These are phyloP conservation scores for Dione juno DNA, from an alignment of 2,888 invertebrate genomes.

Conservation along the genomic window DNA sequence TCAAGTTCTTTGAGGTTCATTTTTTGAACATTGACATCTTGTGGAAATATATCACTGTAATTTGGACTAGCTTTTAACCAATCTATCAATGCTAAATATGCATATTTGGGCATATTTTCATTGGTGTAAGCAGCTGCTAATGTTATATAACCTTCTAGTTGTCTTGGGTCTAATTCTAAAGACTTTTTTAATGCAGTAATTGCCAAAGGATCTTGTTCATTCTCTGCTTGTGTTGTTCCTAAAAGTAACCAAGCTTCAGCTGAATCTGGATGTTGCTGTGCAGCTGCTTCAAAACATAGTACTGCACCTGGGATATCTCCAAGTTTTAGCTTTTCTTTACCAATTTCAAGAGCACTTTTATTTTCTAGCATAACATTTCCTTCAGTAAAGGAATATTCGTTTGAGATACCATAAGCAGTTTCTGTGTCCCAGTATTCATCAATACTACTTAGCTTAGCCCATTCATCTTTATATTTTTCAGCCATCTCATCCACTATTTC, in stretches of 20 bases:
- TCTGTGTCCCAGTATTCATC: conserved; percentile 87
- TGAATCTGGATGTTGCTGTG: conserved; percentile 90
- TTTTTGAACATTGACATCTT: conserved; percentile 72
- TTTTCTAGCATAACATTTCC: conserved; percentile 93
- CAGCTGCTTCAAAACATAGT: conserved; percentile 97
- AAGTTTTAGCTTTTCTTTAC: conserved; percentile 90
- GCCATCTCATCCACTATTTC: conserved; percentile 78
- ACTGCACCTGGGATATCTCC: conserved; percentile 98
- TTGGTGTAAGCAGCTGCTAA: conserved; percentile 98
- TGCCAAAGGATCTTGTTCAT: conserved; percentile 97
- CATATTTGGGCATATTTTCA: conserved; percentile 95
- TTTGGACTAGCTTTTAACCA: conserved; percentile 92
- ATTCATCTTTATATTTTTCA: conserved; percentile 88
- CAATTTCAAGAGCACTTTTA: conserved; percentile 92
- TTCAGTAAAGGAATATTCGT: conserved; percentile 91
- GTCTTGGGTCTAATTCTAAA: conserved; percentile 89
- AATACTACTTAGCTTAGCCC: conserved; percentile 89
- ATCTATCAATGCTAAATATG: conserved; percentile 90
- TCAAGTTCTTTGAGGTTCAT: conserved; percentile 77
- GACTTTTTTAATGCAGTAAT: conserved; percentile 96
- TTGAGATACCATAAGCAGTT: conserved; percentile 70
- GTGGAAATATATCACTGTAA: conserved; percentile 88
- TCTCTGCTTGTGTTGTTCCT: conserved; percentile 97
- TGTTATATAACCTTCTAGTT: conserved; percentile 93
- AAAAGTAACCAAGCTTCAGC: conserved; percentile 93